These are phyloP conservation scores for Catharus bicknelli DNA, from an alignment of 2,113 vertebrate species.

Conservation along the genomic window DNA sequence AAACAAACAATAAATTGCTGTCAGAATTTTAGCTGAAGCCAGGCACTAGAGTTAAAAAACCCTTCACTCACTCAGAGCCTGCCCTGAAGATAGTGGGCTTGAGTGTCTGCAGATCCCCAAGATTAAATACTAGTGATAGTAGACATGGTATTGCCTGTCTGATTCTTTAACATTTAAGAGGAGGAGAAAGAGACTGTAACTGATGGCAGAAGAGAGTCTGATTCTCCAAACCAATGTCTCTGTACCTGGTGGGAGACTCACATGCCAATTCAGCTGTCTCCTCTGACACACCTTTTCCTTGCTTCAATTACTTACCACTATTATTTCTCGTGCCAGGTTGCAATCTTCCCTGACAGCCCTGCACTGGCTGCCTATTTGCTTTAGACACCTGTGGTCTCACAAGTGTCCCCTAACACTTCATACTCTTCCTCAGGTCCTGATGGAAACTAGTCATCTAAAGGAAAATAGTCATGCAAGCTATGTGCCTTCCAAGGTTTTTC, in stretches of 20 bases:
- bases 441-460: background rate
- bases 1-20: background rate
- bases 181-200: background rate
- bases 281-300: conserved; percentile 12
- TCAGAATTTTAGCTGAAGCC: background rate
- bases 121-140: background rate
- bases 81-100: background rate
- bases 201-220: background rate
- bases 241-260: background rate
- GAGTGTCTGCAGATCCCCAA: background rate
- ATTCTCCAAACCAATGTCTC: background rate
- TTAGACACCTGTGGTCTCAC: background rate
- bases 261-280: conserved; percentile 10
- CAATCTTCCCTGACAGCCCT: background rate
- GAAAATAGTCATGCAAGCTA: background rate
- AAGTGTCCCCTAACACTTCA: background rate
- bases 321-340: background rate
- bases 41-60: background rate
- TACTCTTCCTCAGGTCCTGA: background rate
- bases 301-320: background rate
- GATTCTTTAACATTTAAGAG: background rate
- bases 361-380: background rate
- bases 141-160: background rate
- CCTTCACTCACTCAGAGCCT: background rate
- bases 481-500: background rate